Conservation (phyloP, 2,888 invertebrate species). For the Cryptosula pallasiana region DNA sequence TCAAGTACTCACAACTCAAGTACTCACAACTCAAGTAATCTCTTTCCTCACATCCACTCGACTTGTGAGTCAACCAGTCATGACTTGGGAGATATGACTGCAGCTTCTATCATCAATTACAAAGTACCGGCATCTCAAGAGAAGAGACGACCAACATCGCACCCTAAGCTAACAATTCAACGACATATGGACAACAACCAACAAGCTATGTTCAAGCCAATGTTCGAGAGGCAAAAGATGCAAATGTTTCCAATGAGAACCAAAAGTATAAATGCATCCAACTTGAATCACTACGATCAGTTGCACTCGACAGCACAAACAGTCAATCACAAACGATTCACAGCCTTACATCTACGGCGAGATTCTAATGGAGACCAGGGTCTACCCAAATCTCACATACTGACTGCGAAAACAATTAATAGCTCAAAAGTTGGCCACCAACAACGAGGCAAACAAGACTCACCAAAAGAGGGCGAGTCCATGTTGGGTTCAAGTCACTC, state of each 20-base stretch:
- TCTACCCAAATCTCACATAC: background rate
- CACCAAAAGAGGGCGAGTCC: background rate
- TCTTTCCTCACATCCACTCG: constrained; percentile 13
- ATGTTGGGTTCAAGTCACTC: background rate
- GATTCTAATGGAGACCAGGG: background rate
- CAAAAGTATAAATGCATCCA: constrained; percentile 11
- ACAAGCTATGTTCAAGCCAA: constrained; percentile 6
- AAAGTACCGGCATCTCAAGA: background rate
- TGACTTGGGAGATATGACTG: constrained; percentile 18
- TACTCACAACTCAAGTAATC: background rate
- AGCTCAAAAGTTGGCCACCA: background rate
- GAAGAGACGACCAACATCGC: background rate
- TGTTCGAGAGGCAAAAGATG: constrained; percentile 14
- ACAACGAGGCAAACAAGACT: background rate
- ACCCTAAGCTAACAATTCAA: constrained; percentile 2
- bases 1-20: background rate
- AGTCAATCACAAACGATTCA: constrained; percentile 8
- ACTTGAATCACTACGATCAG: constrained; percentile 15
- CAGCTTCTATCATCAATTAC: constrained; percentile 20
- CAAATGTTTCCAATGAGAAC: constrained; percentile 24
- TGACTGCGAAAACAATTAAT: constrained; percentile 2
- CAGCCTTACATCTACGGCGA: background rate
- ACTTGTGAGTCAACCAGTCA: background rate
- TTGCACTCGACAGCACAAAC: background rate
- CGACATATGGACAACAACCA: background rate